phyloP scores from a whole-genome alignment of 1,140 invertebrate species.

The Trachymyrmex septentrionalis region DNA sequence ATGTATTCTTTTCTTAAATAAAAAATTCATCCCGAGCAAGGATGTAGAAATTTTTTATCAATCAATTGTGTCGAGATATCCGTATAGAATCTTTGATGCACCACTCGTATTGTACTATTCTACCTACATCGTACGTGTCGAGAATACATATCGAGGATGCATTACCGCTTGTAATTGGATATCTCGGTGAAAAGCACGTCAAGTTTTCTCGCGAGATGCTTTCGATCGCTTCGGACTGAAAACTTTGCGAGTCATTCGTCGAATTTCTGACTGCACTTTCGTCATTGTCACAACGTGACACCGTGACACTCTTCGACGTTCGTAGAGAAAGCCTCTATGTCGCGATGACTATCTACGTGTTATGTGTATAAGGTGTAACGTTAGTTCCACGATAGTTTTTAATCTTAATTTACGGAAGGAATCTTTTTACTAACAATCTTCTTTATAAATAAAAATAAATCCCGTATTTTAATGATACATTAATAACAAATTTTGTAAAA shows the following conservation, averaged over 20 bases:
- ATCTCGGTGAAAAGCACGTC: constrained; percentile 22
- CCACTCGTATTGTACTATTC: neutral
- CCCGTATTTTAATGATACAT: neutral
- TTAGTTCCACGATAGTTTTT: neutral
- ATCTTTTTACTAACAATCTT: neutral
- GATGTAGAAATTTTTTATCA: neutral
- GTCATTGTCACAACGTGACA: constrained; percentile 15
- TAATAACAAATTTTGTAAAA: neutral
- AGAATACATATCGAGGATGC: constrained; percentile 26
- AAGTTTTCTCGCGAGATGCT: neutral
- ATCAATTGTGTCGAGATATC: neutral
- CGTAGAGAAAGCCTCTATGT: neutral
- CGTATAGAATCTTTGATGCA: neutral
- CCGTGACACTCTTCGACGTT: neutral
- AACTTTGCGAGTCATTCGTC: constrained; percentile 38
- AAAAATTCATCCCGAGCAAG: neutral
- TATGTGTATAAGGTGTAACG: neutral
- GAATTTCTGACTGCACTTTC: constrained; percentile 42
- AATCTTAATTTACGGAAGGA: neutral
- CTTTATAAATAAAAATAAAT: neutral
- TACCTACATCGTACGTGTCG: neutral
- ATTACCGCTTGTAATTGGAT: constrained; percentile 42
- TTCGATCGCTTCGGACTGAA: constrained; percentile 3
- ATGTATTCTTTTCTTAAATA: neutral
- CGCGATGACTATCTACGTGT: neutral